A percentile compares a stretch with the other conserved stretches of the same genome.
These are phyloP conservation scores for Conopomorpha cramerella DNA, from an alignment of 1,140 invertebrate genomes.

Conservation along the genomic window DNA sequence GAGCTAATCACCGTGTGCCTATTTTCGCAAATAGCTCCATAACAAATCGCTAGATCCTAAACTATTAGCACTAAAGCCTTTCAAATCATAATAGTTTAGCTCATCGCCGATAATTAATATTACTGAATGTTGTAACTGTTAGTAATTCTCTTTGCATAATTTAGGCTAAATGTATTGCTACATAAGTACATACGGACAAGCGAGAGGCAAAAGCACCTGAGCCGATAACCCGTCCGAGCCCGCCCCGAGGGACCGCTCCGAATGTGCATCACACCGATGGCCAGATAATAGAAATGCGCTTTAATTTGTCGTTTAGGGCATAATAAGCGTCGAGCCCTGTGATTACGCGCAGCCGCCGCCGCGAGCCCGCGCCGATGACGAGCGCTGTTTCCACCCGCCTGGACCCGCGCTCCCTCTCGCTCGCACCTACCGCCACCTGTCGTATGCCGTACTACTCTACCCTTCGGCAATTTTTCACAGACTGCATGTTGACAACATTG, in stretches of 20 bases:
- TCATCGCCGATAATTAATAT: neutral
- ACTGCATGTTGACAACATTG: too few relatives aligned
- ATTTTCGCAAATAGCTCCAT: too few relatives aligned
- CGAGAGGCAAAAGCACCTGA: conserved; percentile 1
- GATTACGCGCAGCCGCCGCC: conserved; percentile 41
- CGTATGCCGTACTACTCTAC: conserved; percentile 8
- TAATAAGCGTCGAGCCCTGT: conserved; percentile 50
- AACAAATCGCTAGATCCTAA: too few relatives aligned
- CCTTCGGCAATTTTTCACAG: neutral
- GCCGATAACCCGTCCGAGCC: conserved; percentile 4
- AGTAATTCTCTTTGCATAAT: neutral
- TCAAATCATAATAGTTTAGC: neutral
- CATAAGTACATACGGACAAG: neutral
- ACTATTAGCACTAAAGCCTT: too few relatives aligned
- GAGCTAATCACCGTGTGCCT: too few relatives aligned
- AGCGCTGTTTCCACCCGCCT: conserved; percentile 32
- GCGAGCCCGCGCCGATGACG: conserved; percentile 35
- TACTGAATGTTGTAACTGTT: too few relatives aligned
- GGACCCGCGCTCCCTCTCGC: conserved; percentile 10
- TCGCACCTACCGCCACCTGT: conserved; percentile 15
- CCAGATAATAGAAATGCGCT: conserved; percentile 56
- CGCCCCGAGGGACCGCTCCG: conserved; percentile 19
- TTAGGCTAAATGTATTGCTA: too few relatives aligned
- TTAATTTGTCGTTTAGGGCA: conserved; percentile 60
- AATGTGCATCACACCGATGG: conserved; percentile 30